Evolutionary conservation across 2,888 invertebrate species (phyloP).

Genomic region (Brachynemurus nebulosus): DNA sequence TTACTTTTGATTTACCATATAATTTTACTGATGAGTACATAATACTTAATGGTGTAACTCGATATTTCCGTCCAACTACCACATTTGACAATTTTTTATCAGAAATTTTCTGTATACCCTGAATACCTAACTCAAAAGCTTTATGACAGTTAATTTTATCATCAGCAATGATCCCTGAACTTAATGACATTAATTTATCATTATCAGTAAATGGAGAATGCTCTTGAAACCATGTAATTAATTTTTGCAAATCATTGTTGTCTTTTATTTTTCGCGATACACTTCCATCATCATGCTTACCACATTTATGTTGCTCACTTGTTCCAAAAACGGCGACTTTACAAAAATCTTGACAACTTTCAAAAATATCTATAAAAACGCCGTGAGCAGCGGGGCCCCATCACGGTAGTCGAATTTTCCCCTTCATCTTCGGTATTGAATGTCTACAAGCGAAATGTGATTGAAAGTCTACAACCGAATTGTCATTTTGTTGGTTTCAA

Average conservation of each 20-base stretch:
- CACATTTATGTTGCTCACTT: background rate
- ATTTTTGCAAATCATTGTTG: background rate
- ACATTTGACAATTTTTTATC: background rate
- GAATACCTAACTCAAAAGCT: background rate
- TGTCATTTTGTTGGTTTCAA: too few species aligned
- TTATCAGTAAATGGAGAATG: background rate
- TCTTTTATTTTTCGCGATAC: background rate
- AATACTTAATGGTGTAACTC: background rate
- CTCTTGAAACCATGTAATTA: background rate
- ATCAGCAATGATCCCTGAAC: background rate
- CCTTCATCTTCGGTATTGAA: too few species aligned
- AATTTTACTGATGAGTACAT: background rate
- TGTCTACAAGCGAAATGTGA: too few species aligned
- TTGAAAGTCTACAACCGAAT: too few species aligned
- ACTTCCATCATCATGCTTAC: background rate
- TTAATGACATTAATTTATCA: background rate
- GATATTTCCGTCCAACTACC: background rate
- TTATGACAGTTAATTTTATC: background rate
- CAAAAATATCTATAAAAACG: background rate
- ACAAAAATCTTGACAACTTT: background rate
- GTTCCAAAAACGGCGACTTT: background rate
- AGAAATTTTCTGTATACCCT: background rate
- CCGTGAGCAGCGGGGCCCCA: too few species aligned
- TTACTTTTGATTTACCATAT: background rate
- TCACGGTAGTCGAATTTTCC: too few species aligned